phyloP scores from a whole-genome alignment of 2,888 invertebrate species.

The Trissonchulus latispiculum region DNA sequence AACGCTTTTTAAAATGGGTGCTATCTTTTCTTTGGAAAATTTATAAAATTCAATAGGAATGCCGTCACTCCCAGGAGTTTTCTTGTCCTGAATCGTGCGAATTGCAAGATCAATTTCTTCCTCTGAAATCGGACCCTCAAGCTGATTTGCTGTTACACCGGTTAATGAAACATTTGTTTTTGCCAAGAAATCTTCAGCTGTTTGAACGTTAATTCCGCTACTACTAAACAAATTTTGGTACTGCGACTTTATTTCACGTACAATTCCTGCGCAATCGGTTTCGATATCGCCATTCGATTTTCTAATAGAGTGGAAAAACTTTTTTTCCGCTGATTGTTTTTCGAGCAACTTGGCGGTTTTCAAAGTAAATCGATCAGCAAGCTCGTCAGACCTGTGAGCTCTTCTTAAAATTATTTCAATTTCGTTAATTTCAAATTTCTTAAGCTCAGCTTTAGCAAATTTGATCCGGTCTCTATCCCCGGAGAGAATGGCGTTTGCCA shows the following conservation, averaged over 20 bases:
- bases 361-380: background rate
- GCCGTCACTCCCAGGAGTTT: background rate
- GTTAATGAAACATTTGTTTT: background rate
- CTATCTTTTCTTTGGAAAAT: background rate
- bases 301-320: too few species aligned
- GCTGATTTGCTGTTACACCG: background rate
- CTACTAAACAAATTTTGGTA: background rate
- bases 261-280: background rate
- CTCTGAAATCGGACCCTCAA: background rate
- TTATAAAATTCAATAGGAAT: conserved; percentile 11
- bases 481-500: too few species aligned
- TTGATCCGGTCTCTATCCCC: too few species aligned
- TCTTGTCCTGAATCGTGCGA: background rate
- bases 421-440: too few species aligned
- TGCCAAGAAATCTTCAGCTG: background rate
- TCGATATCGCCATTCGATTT: too few species aligned
- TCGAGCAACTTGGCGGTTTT: background rate
- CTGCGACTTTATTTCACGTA: conserved; percentile 3
- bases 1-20: background rate
- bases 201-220: background rate
- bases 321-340: background rate
- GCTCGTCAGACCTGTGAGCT: background rate
- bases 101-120: background rate
- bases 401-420: too few species aligned
- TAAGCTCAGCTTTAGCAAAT: too few species aligned